Conservation (phyloP, 1,140 invertebrate species). For the Charaxes varanes region DNA sequence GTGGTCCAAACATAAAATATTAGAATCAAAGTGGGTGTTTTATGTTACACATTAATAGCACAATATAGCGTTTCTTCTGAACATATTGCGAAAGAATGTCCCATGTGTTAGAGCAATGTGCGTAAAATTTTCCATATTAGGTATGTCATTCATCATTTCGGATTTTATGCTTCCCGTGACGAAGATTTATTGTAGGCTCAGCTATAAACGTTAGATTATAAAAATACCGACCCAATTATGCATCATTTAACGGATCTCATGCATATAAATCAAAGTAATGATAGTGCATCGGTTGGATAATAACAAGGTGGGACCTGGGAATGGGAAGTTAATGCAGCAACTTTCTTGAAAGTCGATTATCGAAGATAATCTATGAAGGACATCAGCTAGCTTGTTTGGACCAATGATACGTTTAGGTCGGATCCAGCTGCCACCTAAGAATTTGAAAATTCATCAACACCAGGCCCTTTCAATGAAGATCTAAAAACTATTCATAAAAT, state of each 20-base stretch:
- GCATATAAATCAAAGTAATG: slow-evolving; percentile 62
- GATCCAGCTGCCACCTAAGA: no score
- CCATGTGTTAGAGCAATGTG: slow-evolving; percentile 14
- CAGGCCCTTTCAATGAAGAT: no score
- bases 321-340: no score
- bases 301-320: slow-evolving; percentile 11
- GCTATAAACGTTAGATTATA: slow-evolving; percentile 47
- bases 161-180: slow-evolving; percentile 45
- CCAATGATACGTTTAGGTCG: no score
- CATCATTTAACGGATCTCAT: slow-evolving; percentile 54
- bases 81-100: slow-evolving; percentile 11
- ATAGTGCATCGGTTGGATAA: slow-evolving; percentile 9
- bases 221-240: slow-evolving; percentile 51
- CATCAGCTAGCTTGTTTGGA: no score
- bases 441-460: no score
- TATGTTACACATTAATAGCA: slow-evolving; percentile 6
- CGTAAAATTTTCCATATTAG: slow-evolving; percentile 26
- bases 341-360: no score
- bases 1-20: no score
- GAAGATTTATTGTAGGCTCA: slow-evolving; percentile 48
- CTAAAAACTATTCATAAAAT: no score
- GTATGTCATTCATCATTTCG: slow-evolving; percentile 38
- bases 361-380: no score
- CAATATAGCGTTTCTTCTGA: not conserved
- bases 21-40: slow-evolving; percentile 12